phyloP scores from a whole-genome alignment of 2,113 vertebrate genomes.

The Tapirus terrestris region DNA sequence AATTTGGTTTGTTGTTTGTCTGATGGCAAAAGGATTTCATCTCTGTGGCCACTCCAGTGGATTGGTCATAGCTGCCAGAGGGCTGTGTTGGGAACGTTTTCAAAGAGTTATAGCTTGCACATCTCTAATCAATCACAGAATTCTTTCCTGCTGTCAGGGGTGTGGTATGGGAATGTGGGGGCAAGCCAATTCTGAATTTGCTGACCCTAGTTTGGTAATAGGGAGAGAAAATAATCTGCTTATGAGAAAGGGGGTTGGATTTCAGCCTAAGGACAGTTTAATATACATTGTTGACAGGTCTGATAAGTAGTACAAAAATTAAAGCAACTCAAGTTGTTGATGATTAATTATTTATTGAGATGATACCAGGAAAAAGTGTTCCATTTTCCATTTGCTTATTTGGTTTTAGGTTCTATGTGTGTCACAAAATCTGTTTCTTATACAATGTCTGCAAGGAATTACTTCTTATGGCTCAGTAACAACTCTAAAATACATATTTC shows the following conservation, averaged over 20 bases:
- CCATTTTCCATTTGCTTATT: not conserved
- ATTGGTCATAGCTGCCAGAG: not conserved
- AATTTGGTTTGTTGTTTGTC: not conserved
- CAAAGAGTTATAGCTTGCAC: not conserved
- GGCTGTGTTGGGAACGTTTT: not conserved
- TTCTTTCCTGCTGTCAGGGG: not conserved
- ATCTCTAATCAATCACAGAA: not conserved
- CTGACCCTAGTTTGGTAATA: not conserved
- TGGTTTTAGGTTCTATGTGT: conserved; percentile 71
- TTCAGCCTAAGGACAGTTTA: not conserved
- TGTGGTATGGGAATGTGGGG: not conserved
- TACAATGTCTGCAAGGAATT: conserved; percentile 62
- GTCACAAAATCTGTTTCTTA: conserved; percentile 72
- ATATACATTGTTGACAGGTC: not conserved
- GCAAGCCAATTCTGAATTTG: conserved; percentile 20
- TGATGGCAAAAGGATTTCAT: conserved; percentile 25
- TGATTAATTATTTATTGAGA: not conserved
- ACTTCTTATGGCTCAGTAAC: conserved; percentile 68
- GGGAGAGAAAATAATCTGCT: not conserved
- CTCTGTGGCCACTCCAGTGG: not conserved
- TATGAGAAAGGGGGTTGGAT: not conserved
- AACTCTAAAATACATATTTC: conserved; percentile 73
- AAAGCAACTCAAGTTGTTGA: not conserved
- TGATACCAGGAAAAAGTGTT: not conserved
- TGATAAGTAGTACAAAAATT: not conserved